phyloP scores from a whole-genome alignment of 1,140 invertebrate genomes.

The Chrysomallon squamiferum region DNA sequence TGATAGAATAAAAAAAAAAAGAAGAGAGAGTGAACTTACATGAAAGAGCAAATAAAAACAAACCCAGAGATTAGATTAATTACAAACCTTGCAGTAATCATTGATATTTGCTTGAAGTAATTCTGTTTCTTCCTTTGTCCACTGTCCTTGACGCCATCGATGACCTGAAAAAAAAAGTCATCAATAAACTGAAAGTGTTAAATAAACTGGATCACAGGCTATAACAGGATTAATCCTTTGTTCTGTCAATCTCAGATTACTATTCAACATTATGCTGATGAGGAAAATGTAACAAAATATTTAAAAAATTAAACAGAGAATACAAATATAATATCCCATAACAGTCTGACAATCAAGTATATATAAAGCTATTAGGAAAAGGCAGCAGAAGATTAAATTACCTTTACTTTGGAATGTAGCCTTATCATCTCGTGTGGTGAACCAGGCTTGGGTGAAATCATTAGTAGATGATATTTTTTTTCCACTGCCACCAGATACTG shows the following conservation, averaged over 20 bases:
- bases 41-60: no score
- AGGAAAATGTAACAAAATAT: no score
- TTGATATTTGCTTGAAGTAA: conserved; percentile 63
- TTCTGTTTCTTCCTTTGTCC: conserved; percentile 66
- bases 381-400: no score
- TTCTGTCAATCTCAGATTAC: no score
- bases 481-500: not conserved
- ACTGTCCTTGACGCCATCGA: conserved; percentile 66
- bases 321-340: no score
- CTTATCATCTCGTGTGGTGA: conserved; percentile 64
- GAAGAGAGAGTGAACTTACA: no score
- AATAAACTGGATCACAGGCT: not conserved
- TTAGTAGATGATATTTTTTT: conserved; percentile 5
- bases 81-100: conserved; percentile 62
- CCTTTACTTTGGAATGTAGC: conserved; percentile 60
- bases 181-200: not conserved
- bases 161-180: conserved; percentile 47
- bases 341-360: no score
- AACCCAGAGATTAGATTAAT: no score
- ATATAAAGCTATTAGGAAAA: no score
- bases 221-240: not conserved
- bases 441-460: conserved; percentile 62
- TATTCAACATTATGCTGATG: no score
- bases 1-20: no score
- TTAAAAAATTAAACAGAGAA: no score